These are phyloP conservation scores for Drosophila anceps DNA, from an alignment of 2,888 invertebrate genomes.

Conservation along the genomic window DNA sequence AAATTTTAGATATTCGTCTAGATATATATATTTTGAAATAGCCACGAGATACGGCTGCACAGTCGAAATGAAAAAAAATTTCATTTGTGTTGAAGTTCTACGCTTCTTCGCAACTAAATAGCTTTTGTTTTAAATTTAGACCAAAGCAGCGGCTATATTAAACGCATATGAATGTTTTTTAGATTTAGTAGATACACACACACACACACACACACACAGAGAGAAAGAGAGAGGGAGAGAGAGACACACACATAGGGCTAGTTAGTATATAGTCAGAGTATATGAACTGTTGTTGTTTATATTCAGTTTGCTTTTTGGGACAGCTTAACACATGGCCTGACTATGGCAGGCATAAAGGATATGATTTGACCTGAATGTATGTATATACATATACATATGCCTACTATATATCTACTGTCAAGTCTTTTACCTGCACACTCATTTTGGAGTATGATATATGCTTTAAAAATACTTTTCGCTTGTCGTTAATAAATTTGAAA, in stretches of 20 bases:
- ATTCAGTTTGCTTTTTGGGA: constrained; percentile 12
- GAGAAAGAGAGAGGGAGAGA: not conserved
- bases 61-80: constrained; percentile 27
- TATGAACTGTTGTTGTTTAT: constrained; percentile 43
- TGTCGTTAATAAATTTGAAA: constrained; percentile 69
- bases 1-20: constrained; percentile 66
- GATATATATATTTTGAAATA: constrained; percentile 59
- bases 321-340: constrained; percentile 37
- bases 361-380: constrained; percentile 53
- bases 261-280: constrained; percentile 26
- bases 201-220: constrained; percentile 4
- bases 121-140: constrained; percentile 84
- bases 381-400: constrained; percentile 3
- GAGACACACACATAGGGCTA: constrained; percentile 11
- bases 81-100: constrained; percentile 81
- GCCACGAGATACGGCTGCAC: constrained; percentile 44
- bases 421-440: constrained; percentile 38
- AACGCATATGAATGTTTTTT: constrained; percentile 82
- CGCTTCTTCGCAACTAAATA: constrained; percentile 82
- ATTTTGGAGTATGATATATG: constrained; percentile 64
- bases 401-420: constrained; percentile 2
- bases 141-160: constrained; percentile 77
- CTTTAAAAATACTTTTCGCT: constrained; percentile 70
- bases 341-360: constrained; percentile 12
- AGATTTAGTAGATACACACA: constrained; percentile 65